Evolutionary conservation across 2,113 vertebrate species (phyloP).

Genomic region (Myocastor coypus): DNA sequence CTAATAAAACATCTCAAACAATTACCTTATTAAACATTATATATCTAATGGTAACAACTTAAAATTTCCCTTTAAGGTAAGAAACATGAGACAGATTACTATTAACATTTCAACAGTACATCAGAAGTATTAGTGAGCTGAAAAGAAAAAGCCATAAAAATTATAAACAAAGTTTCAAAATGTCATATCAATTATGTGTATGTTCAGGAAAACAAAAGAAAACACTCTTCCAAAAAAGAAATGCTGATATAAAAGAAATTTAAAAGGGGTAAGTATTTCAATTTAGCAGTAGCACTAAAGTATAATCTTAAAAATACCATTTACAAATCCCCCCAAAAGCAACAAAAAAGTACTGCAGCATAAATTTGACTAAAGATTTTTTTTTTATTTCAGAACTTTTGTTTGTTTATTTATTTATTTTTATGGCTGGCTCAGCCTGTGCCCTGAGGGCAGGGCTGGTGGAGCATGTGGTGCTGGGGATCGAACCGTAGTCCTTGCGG

Average conservation of each 20-base stretch:
- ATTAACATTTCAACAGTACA: neutral
- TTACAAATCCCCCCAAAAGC: neutral
- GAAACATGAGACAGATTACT: neutral
- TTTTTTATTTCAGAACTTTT: too few relatives aligned
- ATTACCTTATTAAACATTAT: neutral
- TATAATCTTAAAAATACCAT: slow-evolving; percentile 1
- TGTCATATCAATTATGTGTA: slow-evolving; percentile 14
- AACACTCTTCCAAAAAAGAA: neutral
- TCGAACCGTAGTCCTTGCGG: too few relatives aligned
- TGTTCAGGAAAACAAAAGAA: slow-evolving; percentile 22
- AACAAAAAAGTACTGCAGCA: neutral
- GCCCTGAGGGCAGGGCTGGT: too few relatives aligned
- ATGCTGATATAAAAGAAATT: slow-evolving; percentile 9
- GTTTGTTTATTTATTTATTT: too few relatives aligned
- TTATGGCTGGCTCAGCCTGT: too few relatives aligned
- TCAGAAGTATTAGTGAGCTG: neutral
- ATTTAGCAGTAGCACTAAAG: neutral
- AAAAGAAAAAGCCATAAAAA: slow-evolving; percentile 58
- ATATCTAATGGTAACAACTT: neutral
- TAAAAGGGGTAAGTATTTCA: neutral
- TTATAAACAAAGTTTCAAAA: neutral
- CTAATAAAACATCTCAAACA: neutral
- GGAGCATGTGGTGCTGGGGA: too few relatives aligned
- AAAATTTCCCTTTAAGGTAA: slow-evolving; percentile 6
- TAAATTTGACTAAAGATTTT: slow-evolving; percentile 40